Conservation (phyloP, 2,113 vertebrate genomes). For the Eidolon helvum region DNA sequence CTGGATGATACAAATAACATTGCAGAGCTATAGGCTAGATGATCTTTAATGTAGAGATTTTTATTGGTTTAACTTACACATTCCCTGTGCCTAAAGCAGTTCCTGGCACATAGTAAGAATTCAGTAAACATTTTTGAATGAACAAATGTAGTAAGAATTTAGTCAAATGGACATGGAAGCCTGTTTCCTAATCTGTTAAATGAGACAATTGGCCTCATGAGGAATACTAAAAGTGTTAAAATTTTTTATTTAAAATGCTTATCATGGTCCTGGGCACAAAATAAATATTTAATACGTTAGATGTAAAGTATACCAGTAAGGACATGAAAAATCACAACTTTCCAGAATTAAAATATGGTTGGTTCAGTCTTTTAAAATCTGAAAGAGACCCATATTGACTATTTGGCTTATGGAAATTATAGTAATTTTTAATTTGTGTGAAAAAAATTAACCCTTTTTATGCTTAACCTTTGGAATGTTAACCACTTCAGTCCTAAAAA, state of each 20-base stretch:
- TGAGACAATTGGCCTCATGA: background rate
- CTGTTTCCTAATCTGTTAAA: background rate
- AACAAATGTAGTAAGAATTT: background rate
- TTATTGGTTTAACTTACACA: background rate
- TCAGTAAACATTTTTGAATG: background rate
- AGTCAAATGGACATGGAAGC: background rate
- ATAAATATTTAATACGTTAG: background rate
- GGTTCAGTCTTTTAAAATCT: background rate
- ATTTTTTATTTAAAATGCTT: conserved; percentile 12
- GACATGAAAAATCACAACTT: background rate
- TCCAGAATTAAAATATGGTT: background rate
- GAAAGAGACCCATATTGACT: background rate
- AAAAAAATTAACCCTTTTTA: background rate
- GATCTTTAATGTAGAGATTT: background rate
- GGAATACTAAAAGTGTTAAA: background rate
- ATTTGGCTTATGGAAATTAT: background rate
- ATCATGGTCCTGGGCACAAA: background rate
- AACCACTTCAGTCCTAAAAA: background rate
- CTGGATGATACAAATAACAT: background rate
- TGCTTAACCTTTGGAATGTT: background rate
- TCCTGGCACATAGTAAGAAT: background rate
- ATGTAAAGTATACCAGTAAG: background rate
- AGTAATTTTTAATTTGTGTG: background rate
- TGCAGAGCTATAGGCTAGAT: background rate
- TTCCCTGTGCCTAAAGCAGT: background rate